Conservation (phyloP, 2,113 vertebrate species). For the Megaleporinus macrocephalus region DNA sequence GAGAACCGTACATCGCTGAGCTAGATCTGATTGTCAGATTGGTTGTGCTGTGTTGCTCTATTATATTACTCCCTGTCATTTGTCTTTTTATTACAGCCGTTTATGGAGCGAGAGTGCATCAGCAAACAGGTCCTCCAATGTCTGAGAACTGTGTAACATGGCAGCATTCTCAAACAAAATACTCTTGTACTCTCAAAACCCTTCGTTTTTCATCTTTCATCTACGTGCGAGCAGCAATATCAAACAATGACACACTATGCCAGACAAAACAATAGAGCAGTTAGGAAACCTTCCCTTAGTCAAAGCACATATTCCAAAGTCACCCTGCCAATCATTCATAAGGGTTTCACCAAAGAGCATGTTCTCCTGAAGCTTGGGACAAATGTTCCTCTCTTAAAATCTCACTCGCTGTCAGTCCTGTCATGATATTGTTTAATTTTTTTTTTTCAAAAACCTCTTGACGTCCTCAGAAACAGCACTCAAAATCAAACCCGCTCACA, state of each 20-base stretch:
- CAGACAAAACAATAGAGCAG: slow-evolving; percentile 4
- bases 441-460: neutral
- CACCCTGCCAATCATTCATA: slow-evolving; percentile 13
- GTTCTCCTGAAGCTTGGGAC: neutral
- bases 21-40: neutral
- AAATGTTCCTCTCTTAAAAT: neutral
- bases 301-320: slow-evolving; percentile 14
- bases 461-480: neutral
- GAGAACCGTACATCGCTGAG: neutral
- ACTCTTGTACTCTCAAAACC: neutral
- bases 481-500: neutral
- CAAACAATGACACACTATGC: slow-evolving; percentile 11
- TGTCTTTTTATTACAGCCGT: neutral
- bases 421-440: neutral
- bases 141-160: neutral
- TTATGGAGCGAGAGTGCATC: neutral
- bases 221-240: slow-evolving; percentile 5
- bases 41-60: neutral
- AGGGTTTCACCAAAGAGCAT: slow-evolving; percentile 22
- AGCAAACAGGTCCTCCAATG: neutral
- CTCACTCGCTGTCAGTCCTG: neutral
- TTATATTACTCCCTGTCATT: neutral
- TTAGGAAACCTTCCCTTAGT: neutral
- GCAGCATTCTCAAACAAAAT: neutral
- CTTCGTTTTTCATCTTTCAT: neutral